Percentiles rank a stretch among this genome's conserved stretches.
Evolutionary conservation across 2,797 vertebrate species (phyloP).

Genomic region (Hypotaenidia okinawae): DNA sequence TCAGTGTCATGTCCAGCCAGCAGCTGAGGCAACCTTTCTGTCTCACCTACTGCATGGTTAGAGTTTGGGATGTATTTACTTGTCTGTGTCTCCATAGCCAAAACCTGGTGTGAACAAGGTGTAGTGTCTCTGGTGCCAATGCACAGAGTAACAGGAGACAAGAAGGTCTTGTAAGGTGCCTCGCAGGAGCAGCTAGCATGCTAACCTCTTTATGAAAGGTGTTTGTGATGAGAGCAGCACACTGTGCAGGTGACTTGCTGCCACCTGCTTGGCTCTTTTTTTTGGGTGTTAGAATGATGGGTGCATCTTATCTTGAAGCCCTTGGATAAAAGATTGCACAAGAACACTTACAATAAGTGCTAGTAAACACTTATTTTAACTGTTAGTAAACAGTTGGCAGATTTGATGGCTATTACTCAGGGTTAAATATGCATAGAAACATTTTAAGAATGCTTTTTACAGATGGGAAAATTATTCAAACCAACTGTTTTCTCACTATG

Average conservation of each 20-base stretch:
- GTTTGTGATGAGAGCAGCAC: background rate
- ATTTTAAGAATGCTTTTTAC: background rate
- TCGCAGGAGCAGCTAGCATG: background rate
- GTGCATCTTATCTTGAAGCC: background rate
- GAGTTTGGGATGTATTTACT: background rate
- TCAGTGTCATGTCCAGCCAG: background rate
- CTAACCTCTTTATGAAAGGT: background rate
- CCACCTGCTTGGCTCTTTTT: background rate
- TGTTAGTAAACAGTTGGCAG: background rate
- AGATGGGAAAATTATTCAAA: background rate
- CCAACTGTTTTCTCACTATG: background rate
- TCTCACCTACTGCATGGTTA: background rate
- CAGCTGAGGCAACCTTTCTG: background rate
- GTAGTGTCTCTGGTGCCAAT: background rate
- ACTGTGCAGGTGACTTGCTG: background rate
- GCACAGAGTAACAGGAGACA: fast-evolving
- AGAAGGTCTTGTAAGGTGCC: background rate
- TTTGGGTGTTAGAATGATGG: background rate
- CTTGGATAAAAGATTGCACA: background rate
- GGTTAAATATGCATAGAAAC: background rate
- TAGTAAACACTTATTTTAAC: background rate
- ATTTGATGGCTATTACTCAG: background rate
- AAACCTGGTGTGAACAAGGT: background rate
- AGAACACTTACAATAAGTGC: background rate
- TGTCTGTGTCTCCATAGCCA: background rate